Percentiles rank a stretch among this genome's conserved stretches.
Conservation (phyloP, 2,797 vertebrate species). For the Alectoris magna region DNA sequence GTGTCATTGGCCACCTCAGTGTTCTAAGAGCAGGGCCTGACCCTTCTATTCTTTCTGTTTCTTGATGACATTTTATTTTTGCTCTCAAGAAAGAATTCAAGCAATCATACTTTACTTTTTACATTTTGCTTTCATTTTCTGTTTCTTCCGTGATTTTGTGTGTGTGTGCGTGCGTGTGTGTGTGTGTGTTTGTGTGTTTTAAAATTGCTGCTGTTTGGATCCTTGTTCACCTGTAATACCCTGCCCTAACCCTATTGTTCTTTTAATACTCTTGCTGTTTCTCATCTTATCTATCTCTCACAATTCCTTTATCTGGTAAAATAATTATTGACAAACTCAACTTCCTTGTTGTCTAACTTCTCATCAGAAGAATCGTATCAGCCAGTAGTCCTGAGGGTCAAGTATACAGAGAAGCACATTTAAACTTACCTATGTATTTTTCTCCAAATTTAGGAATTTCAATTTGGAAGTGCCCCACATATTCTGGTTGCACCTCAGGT, state of each 20-base stretch:
- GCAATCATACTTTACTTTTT: not conserved
- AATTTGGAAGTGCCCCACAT: not conserved
- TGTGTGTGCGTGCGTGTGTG: too few relatives aligned
- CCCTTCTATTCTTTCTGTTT: not conserved
- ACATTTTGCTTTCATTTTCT: not conserved
- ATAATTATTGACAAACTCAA: not conserved
- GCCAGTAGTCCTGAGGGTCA: not conserved
- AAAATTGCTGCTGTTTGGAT: not conserved
- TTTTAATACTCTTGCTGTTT: not conserved
- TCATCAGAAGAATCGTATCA: not conserved
- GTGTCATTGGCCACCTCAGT: not conserved
- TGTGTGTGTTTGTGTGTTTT: not conserved
- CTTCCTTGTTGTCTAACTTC: not conserved
- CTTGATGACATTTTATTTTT: not conserved
- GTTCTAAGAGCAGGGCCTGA: not conserved
- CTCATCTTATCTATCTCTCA: not conserved
- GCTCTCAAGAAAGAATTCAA: not conserved
- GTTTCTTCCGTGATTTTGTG: not conserved
- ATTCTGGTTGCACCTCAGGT: not conserved
- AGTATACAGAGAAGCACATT: not conserved
- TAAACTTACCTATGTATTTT: not conserved
- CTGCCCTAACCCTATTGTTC: not conserved
- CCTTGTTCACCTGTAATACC: not conserved
- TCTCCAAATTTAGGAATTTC: not conserved
- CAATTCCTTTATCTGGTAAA: not conserved